A percentile compares a stretch with the other conserved stretches of the same genome.
phyloP scores from a whole-genome alignment of 2,888 invertebrate species.

The Serripes groenlandicus region DNA sequence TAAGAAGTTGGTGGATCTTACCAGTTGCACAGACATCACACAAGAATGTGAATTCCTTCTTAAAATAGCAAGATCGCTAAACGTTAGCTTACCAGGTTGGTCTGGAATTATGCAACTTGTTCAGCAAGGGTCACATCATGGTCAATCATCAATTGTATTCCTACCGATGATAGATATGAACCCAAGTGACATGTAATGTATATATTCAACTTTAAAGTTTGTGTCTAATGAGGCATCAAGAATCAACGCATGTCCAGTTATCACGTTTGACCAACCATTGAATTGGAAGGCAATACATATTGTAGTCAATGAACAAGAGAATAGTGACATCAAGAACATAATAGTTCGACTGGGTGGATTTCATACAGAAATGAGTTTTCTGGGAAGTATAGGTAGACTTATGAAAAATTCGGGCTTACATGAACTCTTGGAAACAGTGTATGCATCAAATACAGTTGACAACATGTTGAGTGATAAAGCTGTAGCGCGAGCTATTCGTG shows the following conservation, averaged over 20 bases:
- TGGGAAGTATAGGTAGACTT: constrained; percentile 70
- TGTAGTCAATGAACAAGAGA: constrained; percentile 22
- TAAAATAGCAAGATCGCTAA: not conserved
- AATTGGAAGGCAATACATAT: constrained; percentile 69
- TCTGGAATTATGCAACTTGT: constrained; percentile 39
- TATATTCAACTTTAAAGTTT: constrained; percentile 57
- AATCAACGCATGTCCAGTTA: constrained; percentile 37
- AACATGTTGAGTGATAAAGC: constrained; percentile 76
- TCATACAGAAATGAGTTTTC: constrained; percentile 71
- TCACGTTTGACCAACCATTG: constrained; percentile 71
- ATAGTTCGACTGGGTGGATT: constrained; percentile 65
- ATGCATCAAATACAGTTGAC: constrained; percentile 69
- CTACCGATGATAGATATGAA: constrained; percentile 26
- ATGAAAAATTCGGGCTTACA: constrained; percentile 67
- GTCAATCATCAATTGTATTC: not conserved
- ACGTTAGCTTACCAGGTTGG: too few relatives aligned
- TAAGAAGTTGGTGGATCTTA: not conserved
- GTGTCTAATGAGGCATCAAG: constrained; percentile 38
- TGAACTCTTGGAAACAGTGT: constrained; percentile 69
- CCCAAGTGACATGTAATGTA: constrained; percentile 27
- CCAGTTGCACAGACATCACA: not conserved
- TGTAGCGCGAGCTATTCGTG: constrained; percentile 62
- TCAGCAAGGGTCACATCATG: not conserved
- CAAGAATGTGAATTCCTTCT: not conserved
- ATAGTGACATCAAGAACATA: constrained; percentile 42